Conservation (phyloP, 2,113 vertebrate species). For the Ondatra zibethicus region DNA sequence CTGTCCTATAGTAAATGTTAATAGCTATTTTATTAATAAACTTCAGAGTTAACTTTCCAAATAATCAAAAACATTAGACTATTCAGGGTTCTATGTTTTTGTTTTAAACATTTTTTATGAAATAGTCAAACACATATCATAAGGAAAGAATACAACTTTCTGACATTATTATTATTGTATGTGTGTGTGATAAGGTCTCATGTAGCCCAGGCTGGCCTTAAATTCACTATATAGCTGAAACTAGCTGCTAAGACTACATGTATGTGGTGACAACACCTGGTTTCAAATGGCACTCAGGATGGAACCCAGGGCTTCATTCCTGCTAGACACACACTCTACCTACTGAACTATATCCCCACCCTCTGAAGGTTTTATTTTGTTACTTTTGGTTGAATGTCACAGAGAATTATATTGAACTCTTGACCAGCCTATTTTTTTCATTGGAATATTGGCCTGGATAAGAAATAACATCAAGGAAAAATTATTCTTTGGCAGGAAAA, state of each 20-base stretch:
- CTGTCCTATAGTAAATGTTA: background rate
- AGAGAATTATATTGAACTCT: slow-evolving; percentile 72
- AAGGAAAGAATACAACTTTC: slow-evolving; percentile 12
- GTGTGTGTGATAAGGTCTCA: background rate
- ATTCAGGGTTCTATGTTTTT: background rate
- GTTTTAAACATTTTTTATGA: slow-evolving; percentile 19
- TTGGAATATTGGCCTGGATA: slow-evolving; percentile 67
- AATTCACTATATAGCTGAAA: background rate
- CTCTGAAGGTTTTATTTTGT: slow-evolving; percentile 36
- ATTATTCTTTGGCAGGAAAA: slow-evolving; percentile 75
- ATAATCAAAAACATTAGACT: slow-evolving; percentile 6
- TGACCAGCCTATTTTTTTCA: slow-evolving; percentile 69
- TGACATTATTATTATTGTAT: background rate
- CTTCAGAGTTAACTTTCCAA: slow-evolving; percentile 39
- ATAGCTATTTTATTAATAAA: slow-evolving; percentile 42
- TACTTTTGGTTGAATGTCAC: slow-evolving; percentile 64
- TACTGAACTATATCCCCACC: background rate
- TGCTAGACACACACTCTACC: background rate
- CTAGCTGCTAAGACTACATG: background rate
- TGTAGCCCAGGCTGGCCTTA: background rate
- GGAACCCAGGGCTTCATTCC: background rate
- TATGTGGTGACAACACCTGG: background rate
- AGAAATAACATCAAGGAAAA: slow-evolving; percentile 76
- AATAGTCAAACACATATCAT: background rate
- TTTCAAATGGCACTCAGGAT: background rate